A percentile compares a stretch with the other conserved stretches of the same genome.
These are phyloP conservation scores for Leptoteleia sp. DNA, from an alignment of 1,140 invertebrate genomes.

Conservation along the genomic window DNA sequence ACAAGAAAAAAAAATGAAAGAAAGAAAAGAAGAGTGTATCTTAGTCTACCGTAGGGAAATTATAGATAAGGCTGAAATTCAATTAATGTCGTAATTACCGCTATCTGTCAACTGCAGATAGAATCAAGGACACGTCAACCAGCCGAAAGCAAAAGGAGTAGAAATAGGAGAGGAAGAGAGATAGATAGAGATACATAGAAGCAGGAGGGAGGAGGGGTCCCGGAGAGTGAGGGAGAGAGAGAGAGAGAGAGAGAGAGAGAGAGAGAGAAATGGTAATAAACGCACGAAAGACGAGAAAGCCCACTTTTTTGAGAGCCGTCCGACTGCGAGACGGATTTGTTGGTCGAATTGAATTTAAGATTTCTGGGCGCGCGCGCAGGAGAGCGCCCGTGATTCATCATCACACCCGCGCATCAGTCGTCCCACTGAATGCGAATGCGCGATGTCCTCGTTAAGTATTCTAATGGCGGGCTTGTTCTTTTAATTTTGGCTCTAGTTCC, in stretches of 20 bases:
- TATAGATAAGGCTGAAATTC: slow-evolving; percentile 54
- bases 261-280: no score
- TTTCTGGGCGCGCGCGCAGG: slow-evolving; percentile 60
- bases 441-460: slow-evolving; percentile 72
- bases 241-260: no score
- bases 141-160: no score
- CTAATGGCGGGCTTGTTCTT: slow-evolving; percentile 61
- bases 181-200: no score
- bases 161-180: no score
- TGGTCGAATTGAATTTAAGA: slow-evolving; percentile 64
- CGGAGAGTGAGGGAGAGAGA: no score
- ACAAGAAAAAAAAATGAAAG: no score
- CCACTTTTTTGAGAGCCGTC: slow-evolving; percentile 14
- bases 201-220: no score
- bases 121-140: slow-evolving; percentile 57
- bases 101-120: slow-evolving; percentile 61
- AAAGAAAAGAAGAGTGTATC: not conserved
- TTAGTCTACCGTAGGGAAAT: not conserved
- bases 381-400: slow-evolving; percentile 69
- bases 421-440: slow-evolving; percentile 45
- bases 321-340: slow-evolving; percentile 57
- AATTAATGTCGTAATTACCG: slow-evolving; percentile 61
- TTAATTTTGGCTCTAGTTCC: slow-evolving; percentile 29
- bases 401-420: slow-evolving; percentile 71
- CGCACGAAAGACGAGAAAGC: no score